Evolutionary conservation across 1,140 invertebrate genomes (phyloP), one percentile per base, ranked within the genome.

Genomic region (Drosophila punjabiensis): DNA sequence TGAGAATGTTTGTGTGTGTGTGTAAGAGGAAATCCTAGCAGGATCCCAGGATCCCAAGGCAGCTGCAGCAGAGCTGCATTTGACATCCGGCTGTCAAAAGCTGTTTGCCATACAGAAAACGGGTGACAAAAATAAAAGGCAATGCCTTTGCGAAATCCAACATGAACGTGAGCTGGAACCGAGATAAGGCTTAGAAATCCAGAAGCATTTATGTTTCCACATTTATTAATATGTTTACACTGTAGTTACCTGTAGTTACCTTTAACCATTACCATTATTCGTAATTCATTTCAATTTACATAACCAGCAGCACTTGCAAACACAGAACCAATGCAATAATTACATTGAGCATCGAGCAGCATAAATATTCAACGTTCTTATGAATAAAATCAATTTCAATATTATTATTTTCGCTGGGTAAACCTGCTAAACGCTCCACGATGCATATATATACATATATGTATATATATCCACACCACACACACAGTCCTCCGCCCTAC

Each of bases 351-450:
- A 87, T 77, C 24, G 24, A 79, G 82, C 56, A 35, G 60, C 63
- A 50, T 73, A 77, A 82, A 82, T 75, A 75, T 62, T 69, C 43
- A 33, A 60, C 50, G 52, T 39, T 52, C 53, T 68, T 55, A 77
- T 78, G 67, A 81, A 75, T 79, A 81, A 88, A 88, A 88, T 84
- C 77, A 75, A 83, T 81, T 88, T 58, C 71, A 80, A 76, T 80
- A 70, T 77, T 84, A 89, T 84, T 84, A 85, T 85, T 79, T 70
- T 77, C 52, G 63, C 53, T 62, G 68, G 47, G 68, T 24, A 74
- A 58, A 43, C 70, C 67, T 37, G 24, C 68, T 61, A 62, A 43
- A 41, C 68, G 37, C 30, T 32, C 24, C 16, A 24, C 14, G 20
- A 35, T 47, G 14, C 16, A 13, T 4, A 6, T 55, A 32, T 33